phyloP scores from a whole-genome alignment of 2,797 vertebrate species.

The Xenentodon cancila region DNA sequence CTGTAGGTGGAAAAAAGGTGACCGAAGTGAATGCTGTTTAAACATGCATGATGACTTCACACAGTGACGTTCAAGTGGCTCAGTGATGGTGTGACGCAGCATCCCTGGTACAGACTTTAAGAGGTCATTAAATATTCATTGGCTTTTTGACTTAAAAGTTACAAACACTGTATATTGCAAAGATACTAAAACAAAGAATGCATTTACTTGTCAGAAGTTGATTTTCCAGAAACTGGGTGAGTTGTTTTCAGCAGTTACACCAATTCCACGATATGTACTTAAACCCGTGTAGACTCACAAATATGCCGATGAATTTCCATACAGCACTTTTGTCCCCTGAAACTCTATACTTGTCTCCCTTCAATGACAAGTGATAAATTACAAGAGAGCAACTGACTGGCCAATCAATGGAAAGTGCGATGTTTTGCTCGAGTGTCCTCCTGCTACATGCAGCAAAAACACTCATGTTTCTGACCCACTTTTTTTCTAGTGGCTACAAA shows the following conservation, averaged over 20 bases:
- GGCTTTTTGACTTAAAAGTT: conserved; percentile 1
- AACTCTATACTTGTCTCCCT: conserved; percentile 15
- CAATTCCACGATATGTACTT: background rate
- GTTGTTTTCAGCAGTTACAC: no score
- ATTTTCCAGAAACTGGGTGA: background rate
- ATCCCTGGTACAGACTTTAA: conserved; percentile 19
- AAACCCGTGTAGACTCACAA: background rate
- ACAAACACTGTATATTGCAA: background rate
- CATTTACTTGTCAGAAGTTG: background rate
- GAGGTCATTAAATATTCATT: conserved; percentile 17
- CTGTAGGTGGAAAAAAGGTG: conserved; percentile 14
- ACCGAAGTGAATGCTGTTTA: conserved; percentile 30
- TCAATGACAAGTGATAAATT: conserved; percentile 46
- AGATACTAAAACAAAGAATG: background rate
- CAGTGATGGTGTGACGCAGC: conserved; percentile 37
- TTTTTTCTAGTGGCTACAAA: conserved; percentile 52
- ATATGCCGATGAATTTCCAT: conserved; percentile 9
- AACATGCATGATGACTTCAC: conserved; percentile 29
- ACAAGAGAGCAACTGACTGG: conserved; percentile 11
- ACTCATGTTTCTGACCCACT: conserved; percentile 46
- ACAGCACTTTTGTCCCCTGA: conserved; percentile 28
- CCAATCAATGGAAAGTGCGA: conserved; percentile 58
- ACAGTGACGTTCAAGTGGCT: conserved; percentile 29
- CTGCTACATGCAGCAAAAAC: conserved; percentile 43
- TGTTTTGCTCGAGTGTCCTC: conserved; percentile 45